Conservation (phyloP, 2,797 vertebrate species). For the Holocentrus rufus region DNA sequence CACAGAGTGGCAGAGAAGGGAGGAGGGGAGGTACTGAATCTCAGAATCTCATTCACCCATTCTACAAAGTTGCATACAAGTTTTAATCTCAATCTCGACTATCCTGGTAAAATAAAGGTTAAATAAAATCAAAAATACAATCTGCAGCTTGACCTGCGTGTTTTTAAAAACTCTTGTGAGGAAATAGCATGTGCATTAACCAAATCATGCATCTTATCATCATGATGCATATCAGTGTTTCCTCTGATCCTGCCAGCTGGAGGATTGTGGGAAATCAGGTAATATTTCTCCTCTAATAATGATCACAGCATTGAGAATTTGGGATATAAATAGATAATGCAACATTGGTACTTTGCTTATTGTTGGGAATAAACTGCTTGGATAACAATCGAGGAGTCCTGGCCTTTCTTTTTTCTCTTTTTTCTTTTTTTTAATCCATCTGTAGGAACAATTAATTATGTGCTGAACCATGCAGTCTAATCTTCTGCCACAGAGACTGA, state of each 20-base stretch:
- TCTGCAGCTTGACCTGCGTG: too few relatives aligned
- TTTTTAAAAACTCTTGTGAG: background rate
- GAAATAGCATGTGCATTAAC: background rate
- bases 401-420: too few relatives aligned
- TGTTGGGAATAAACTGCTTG: background rate
- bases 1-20: too few relatives aligned
- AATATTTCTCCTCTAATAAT: background rate
- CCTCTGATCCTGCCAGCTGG: background rate
- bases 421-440: too few relatives aligned
- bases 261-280: background rate
- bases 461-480: background rate
- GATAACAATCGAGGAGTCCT: background rate
- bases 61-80: too few relatives aligned
- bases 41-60: too few relatives aligned
- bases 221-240: background rate
- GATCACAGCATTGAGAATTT: background rate
- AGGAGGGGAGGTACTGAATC: too few relatives aligned
- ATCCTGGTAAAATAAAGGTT: too few relatives aligned
- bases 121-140: too few relatives aligned
- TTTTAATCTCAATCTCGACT: too few relatives aligned
- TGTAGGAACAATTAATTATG: background rate
- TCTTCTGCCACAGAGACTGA: conserved; percentile 19
- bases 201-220: background rate
- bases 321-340: too few relatives aligned
- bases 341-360: background rate